A percentile compares a stretch with the other conserved stretches of the same genome.
Evolutionary conservation across 2,888 invertebrate genomes (phyloP).

Genomic region (Bembecia ichneumoniformis): DNA sequence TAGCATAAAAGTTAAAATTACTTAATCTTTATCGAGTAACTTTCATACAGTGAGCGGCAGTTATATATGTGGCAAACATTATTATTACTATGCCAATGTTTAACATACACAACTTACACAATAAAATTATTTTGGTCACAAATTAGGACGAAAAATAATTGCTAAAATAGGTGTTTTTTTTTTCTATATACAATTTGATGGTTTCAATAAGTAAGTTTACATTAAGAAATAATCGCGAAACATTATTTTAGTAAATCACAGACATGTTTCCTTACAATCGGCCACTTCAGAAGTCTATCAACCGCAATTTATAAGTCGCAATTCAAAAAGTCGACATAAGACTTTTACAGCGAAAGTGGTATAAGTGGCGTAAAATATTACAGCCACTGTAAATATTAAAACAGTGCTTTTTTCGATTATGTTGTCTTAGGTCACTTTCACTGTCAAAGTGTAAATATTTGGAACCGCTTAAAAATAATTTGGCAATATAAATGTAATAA

Average conservation of each 20-base stretch:
- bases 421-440: no score
- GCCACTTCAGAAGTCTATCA: slow-evolving; percentile 30
- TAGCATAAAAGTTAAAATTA: no score
- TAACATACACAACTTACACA: slow-evolving; percentile 17
- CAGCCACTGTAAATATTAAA: no score
- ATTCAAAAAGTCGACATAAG: no score
- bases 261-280: slow-evolving; percentile 60
- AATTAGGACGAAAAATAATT: slow-evolving; percentile 41
- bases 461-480: no score
- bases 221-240: slow-evolving; percentile 62
- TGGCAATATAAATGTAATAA: no score
- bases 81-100: neutral
- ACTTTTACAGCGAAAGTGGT: no score
- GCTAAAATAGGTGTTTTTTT: slow-evolving; percentile 33
- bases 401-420: no score
- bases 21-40: neutral
- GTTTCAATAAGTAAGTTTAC: slow-evolving; percentile 45
- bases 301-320: neutral
- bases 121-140: slow-evolving; percentile 53
- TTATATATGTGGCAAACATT: neutral
- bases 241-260: slow-evolving; percentile 66
- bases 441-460: no score
- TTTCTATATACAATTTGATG: slow-evolving; percentile 51
- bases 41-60: neutral
- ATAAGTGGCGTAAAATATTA: no score